Evolutionary conservation across 1,140 invertebrate genomes (phyloP), one percentile per base, ranked within the genome.

Genomic region (Anoplolepis gracilipes): DNA sequence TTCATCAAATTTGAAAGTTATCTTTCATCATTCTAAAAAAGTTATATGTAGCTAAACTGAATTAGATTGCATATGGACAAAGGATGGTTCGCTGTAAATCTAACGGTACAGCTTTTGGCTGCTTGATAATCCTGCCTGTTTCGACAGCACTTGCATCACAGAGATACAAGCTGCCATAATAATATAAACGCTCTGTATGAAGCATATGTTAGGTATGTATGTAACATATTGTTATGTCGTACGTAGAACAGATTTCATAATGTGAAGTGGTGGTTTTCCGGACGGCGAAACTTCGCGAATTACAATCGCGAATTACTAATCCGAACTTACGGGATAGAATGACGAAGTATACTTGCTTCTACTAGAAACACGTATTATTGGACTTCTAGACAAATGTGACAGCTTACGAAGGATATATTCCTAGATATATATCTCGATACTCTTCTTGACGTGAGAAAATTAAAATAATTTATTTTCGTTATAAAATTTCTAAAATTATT

Each of bases 291-390:
- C 77, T 79, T 79, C 30, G 77, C 22, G 64, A 79, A 79, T 79
- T 69, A 55, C 77, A 69, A 79, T 79, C 55, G 33, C n/a, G 77
- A 55, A 79, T 79, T 53, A 65, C 77, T 79, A 79, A 79, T 79
- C 64, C 55, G 62, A 79, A 69, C 64, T 79, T 69, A 46, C 22
- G 62, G 16, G 62, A 69, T 33, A 57, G 64, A 69, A 79, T 69
- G 77, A 79, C 46, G 25, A 79, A 79, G 30, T 69, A 69, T 36
- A 10, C 22, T 79, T 16, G 46, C 13, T 79, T 69, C 62, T 78
- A 49, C 76, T 28, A 57, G 77, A 55, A 69, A 55, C 62, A 39
- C 22, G 49, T 79, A 79, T 69, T 79, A 79, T 79, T 42, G 61
- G 22, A 69, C 64, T 79, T 67, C 69, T 16, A 67, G 62, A 79